phyloP scores from a whole-genome alignment of 2,113 vertebrate species.

The Callipepla californica region DNA sequence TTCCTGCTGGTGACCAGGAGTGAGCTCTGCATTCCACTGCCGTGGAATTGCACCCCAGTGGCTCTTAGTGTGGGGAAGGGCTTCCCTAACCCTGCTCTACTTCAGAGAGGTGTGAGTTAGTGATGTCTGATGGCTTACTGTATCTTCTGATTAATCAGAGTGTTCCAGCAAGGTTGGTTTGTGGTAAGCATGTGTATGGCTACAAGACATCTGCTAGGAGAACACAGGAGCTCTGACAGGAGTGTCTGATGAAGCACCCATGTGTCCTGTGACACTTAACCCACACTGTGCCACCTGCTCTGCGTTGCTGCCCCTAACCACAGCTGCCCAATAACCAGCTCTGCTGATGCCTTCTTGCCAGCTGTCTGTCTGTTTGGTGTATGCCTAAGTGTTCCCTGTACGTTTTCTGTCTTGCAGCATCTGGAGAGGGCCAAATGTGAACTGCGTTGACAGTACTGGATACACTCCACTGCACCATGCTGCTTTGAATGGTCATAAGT shows the following conservation, averaged over 20 bases:
- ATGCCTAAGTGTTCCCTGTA: slow-evolving; percentile 10
- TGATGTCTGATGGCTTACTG: background rate
- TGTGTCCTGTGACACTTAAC: background rate
- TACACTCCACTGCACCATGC: slow-evolving; percentile 97
- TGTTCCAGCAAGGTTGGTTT: background rate
- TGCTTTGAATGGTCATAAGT: slow-evolving; percentile 97
- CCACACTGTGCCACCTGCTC: background rate
- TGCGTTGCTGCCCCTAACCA: background rate
- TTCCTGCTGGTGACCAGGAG: slow-evolving; percentile 1
- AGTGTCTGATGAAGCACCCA: background rate
- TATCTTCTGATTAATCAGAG: background rate
- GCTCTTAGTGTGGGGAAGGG: background rate
- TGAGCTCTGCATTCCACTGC: background rate
- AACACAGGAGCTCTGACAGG: background rate
- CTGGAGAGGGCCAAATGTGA: slow-evolving; percentile 98
- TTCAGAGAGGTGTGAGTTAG: background rate
- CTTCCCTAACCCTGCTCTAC: background rate
- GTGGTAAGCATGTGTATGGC: background rate
- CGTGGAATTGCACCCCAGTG: background rate
- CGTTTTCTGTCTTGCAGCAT: slow-evolving; percentile 82
- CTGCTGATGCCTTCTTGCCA: background rate
- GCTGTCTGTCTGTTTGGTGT: background rate
- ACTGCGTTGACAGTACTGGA: slow-evolving; percentile 97
- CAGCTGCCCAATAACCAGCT: background rate
- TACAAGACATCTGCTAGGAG: background rate